Evolutionary conservation across 1,140 invertebrate genomes (phyloP), one percentile per base, ranked within the genome.

Genomic region (Diorhabda sublineata): DNA sequence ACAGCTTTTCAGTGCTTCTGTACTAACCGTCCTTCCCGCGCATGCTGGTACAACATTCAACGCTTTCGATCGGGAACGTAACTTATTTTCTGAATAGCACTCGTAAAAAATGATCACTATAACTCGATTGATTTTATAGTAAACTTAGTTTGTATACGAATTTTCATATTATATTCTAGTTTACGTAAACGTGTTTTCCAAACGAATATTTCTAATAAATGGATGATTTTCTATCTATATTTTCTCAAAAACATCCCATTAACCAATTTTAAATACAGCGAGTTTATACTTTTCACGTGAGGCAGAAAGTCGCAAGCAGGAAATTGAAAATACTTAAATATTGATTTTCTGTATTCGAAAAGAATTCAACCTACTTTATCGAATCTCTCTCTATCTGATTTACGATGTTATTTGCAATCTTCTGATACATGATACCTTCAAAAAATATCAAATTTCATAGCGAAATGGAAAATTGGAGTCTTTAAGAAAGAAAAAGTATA

Each of bases 361-460:
- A 52, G 47, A 52, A 52, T n/a, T 52, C 47, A 52, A 52, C 47
- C 6, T 52, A 52, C 47, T 52, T 52, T 52, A n/a, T 52, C n/a
- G 47, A n/a, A 52, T 52, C 47, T 52, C 26, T 26, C 26, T 26
- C 47, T 52, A 52, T 52, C 47, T 52, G 47, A 52, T 52, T 52
- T 52, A 52, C 47, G 47, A 52, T 3, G 47, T 52, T 52, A 52
- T 52, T 52, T 52, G 47, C 47, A 52, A n/a, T 52, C 47, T 52
- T 3, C 47, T 52, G 47, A 6, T 6, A 52, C 47, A n/a, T 52
- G 47, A 52, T 52, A 52, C 47, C 47, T 52, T 52, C 47, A 52
- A 52, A 52, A 52, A 52, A 52, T 52, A 52, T 52, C n/a, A 52
- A 52, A 52, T 52, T 52, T 52, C 47, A 52, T 52, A 52, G 47